These are phyloP conservation scores for Chascanopsetta lugubris DNA, from an alignment of 2,113 vertebrate genomes.

Conservation along the genomic window DNA sequence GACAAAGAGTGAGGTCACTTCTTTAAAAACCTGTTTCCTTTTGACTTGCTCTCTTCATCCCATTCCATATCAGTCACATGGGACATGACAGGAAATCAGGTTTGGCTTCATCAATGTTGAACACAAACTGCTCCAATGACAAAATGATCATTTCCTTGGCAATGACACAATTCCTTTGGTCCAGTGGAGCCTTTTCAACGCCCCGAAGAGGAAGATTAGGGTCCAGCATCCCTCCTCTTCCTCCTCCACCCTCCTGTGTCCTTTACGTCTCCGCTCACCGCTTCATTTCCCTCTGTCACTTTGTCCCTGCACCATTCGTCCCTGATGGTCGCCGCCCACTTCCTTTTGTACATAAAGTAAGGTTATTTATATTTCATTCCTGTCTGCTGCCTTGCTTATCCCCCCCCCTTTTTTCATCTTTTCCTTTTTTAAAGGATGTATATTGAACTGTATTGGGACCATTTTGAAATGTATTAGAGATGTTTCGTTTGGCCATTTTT, in stretches of 20 bases:
- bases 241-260: constrained; percentile 9
- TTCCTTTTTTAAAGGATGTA: constrained; percentile 56
- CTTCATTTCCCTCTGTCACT: constrained; percentile 31
- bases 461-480: constrained; percentile 77
- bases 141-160: too few species aligned
- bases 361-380: constrained; percentile 84
- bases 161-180: neutral
- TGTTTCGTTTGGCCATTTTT: constrained; percentile 69
- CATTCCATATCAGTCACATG: constrained; percentile 48
- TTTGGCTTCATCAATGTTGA: constrained; percentile 22
- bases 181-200: constrained; percentile 15
- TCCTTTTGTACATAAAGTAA: constrained; percentile 82
- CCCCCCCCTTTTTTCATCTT: constrained; percentile 31
- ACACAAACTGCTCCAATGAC: neutral
- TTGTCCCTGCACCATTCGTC: constrained; percentile 25
- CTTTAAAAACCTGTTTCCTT: constrained; percentile 9
- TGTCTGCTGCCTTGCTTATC: constrained; percentile 72
- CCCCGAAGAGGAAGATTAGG: constrained; percentile 1
- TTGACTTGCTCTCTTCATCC: constrained; percentile 36
- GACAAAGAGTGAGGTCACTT: constrained; percentile 22
- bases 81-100: constrained; percentile 54
- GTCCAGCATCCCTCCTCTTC: constrained; percentile 11
- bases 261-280: constrained; percentile 21
- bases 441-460: constrained; percentile 82
- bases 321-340: constrained; percentile 44